Conservation (phyloP, 1,140 invertebrate genomes). For the Eulimnadia texana region DNA sequence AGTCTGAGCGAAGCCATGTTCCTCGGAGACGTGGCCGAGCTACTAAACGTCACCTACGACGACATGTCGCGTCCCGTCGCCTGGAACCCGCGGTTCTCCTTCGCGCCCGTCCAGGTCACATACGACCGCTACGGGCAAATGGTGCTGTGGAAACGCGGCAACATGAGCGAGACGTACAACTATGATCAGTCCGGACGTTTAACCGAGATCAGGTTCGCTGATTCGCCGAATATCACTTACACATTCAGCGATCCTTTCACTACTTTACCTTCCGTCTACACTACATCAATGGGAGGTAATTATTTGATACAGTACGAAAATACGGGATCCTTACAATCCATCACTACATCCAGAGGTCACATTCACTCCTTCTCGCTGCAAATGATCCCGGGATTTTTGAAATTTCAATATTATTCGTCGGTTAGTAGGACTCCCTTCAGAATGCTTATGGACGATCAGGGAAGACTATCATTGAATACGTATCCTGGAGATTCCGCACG, state of each 20-base stretch:
- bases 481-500: constrained; percentile 80
- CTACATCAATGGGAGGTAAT: constrained; percentile 77
- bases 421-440: constrained; percentile 79
- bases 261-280: constrained; percentile 74
- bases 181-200: constrained; percentile 74
- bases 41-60: constrained; percentile 85
- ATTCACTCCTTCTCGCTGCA: constrained; percentile 83
- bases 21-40: constrained; percentile 65
- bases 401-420: constrained; percentile 78
- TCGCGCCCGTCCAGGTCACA: constrained; percentile 73
- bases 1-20: constrained; percentile 77
- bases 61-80: constrained; percentile 72
- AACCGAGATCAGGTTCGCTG: constrained; percentile 72
- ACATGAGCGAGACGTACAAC: constrained; percentile 69
- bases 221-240: constrained; percentile 69
- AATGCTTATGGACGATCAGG: constrained; percentile 77
- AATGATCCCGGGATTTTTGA: constrained; percentile 81
- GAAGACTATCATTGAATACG: constrained; percentile 70
- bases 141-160: constrained; percentile 81
- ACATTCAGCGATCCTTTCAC: constrained; percentile 78
- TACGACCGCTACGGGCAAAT: constrained; percentile 84
- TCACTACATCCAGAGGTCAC: constrained; percentile 82
- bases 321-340: constrained; percentile 70
- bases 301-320: constrained; percentile 85
- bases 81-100: constrained; percentile 68